phyloP scores from a whole-genome alignment of 2,113 vertebrate genomes.

The Malurus elegans region DNA sequence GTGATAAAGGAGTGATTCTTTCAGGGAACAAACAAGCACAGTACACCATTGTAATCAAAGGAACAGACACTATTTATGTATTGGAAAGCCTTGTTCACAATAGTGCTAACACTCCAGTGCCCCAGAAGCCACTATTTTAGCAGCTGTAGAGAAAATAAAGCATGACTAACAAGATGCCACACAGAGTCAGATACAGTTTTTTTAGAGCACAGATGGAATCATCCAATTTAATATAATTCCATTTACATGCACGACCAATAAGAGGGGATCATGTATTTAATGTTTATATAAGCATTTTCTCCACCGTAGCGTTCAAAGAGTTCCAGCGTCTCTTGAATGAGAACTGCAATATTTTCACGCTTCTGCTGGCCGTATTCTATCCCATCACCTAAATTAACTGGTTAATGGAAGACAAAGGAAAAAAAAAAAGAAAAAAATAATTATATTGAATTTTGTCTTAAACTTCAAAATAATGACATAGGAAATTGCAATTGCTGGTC shows the following conservation, averaged over 20 bases:
- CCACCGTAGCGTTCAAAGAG: conserved; percentile 88
- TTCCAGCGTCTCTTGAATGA: conserved; percentile 92
- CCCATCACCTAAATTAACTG: conserved; percentile 88
- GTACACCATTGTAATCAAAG: conserved; percentile 83
- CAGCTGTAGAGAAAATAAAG: conserved; percentile 67
- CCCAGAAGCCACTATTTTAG: conserved; percentile 69
- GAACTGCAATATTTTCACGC: conserved; percentile 86
- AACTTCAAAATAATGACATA: not conserved
- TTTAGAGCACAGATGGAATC: conserved; percentile 2
- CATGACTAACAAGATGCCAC: conserved; percentile 55
- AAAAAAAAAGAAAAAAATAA: not conserved
- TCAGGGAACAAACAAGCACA: conserved; percentile 80
- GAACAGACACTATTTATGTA: conserved; percentile 83
- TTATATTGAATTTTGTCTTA: not conserved
- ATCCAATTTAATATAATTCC: conserved; percentile 25
- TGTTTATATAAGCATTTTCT: conserved; percentile 89
- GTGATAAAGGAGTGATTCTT: conserved; percentile 80
- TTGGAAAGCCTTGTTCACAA: conserved; percentile 78
- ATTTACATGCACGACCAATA: conserved; percentile 88
- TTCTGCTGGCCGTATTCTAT: conserved; percentile 92
- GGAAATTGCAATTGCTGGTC: not conserved
- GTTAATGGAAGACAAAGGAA: conserved; percentile 25
- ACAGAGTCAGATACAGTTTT: conserved; percentile 3
- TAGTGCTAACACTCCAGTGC: conserved; percentile 67
- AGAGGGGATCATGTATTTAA: conserved; percentile 97